Evolutionary conservation across 2,888 invertebrate species (phyloP).

Genomic region (Drosophila infuscata): DNA sequence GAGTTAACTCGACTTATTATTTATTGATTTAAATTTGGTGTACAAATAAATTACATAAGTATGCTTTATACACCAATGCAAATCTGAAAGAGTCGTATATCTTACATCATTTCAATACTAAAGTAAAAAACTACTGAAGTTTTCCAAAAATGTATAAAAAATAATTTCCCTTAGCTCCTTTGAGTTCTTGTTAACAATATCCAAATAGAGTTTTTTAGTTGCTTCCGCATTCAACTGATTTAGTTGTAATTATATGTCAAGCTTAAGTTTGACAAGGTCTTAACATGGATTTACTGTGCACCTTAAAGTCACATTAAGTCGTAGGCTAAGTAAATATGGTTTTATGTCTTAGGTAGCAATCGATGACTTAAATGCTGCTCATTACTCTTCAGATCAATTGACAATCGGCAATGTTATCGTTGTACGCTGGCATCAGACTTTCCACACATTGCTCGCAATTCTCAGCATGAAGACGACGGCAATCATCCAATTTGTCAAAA

Average conservation of each 20-base stretch:
- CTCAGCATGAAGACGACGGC: conserved; percentile 41
- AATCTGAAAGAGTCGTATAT: not conserved
- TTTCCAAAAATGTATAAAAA: not conserved
- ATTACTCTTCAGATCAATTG: conserved; percentile 40
- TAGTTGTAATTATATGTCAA: not conserved
- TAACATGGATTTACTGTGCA: not conserved
- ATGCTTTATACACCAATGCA: not conserved
- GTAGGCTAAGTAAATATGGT: conserved; percentile 16
- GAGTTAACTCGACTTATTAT: too few species aligned
- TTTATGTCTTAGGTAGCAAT: conserved; percentile 26
- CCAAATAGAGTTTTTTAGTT: not conserved
- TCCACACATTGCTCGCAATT: conserved; percentile 29
- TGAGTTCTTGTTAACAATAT: not conserved
- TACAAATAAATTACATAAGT: not conserved
- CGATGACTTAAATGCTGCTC: conserved; percentile 37
- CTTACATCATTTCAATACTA: not conserved
- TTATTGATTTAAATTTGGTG: not conserved
- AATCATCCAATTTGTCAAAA: conserved; percentile 80
- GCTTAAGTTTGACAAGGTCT: not conserved
- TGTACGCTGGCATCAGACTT: conserved; percentile 26
- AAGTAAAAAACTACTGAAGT: not conserved
- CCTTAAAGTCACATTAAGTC: conserved; percentile 9
- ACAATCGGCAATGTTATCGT: conserved; percentile 30
- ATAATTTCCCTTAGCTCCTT: not conserved
- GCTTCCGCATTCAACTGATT: not conserved